A percentile compares a stretch with the other conserved stretches of the same genome.
Evolutionary conservation across 2,797 vertebrate genomes (phyloP).

Genomic region (Perodicticus potto): DNA sequence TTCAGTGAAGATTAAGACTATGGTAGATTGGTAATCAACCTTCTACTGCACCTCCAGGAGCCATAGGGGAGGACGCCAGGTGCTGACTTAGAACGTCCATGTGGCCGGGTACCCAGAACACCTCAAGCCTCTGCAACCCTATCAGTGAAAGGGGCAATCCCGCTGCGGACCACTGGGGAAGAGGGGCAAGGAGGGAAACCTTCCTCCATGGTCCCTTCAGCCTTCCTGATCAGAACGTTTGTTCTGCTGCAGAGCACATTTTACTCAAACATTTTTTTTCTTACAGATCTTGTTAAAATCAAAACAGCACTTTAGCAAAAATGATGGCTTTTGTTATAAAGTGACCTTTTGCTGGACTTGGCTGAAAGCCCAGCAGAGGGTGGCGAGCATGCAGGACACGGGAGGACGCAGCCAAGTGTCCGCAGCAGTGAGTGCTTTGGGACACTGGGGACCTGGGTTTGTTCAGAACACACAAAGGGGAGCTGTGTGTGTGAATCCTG

Average conservation of each 20-base stretch:
- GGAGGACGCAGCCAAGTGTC: no score
- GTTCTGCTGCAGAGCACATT: not conserved
- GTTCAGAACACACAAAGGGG: no score
- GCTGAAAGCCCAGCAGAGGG: not conserved
- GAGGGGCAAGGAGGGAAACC: rapidly evolving
- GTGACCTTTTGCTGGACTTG: no score
- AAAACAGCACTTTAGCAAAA: not conserved
- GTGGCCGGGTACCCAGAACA: not conserved
- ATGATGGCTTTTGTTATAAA: rapidly evolving
- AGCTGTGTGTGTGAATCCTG: rapidly evolving
- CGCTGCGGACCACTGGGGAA: not conserved
- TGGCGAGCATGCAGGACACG: not conserved
- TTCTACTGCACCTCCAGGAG: not conserved
- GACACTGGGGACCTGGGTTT: no score
- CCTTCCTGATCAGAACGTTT: not conserved
- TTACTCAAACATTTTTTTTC: not conserved
- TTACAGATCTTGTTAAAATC: not conserved
- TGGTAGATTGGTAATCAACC: rapidly evolving
- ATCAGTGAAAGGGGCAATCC: no score
- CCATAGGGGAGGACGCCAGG: not conserved
- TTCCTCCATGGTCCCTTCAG: not conserved
- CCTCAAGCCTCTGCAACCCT: not conserved
- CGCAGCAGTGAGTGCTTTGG: not conserved
- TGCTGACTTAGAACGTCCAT: not conserved
- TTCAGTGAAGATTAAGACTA: not conserved